Evolutionary conservation across 2,888 invertebrate species (phyloP).

Genomic region (Epistrophe eligans): DNA sequence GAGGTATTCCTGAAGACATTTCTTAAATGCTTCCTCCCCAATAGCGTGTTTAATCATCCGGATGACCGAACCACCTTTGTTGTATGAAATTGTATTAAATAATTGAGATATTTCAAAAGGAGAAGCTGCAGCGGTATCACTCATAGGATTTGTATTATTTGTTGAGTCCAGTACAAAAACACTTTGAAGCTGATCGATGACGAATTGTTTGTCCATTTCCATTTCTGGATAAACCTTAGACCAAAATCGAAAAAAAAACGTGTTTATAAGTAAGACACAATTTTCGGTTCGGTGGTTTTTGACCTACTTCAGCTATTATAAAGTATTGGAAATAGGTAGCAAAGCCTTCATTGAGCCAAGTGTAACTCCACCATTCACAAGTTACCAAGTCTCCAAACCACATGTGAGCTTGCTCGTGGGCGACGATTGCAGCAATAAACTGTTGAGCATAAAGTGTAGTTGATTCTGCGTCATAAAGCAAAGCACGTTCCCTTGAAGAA

Average conservation of each 20-base stretch:
- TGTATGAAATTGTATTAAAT: conserved; percentile 89
- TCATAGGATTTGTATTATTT: conserved; percentile 86
- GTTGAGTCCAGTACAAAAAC: conserved; percentile 87
- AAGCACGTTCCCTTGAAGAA: conserved; percentile 86
- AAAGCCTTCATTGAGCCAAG: conserved; percentile 88
- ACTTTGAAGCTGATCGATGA: conserved; percentile 88
- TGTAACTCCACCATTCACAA: conserved; percentile 85
- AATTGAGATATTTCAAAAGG: conserved; percentile 86
- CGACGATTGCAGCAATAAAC: conserved; percentile 86
- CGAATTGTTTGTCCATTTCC: conserved; percentile 89
- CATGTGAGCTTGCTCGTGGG: conserved; percentile 86
- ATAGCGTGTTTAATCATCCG: conserved; percentile 89
- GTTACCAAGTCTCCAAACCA: conserved; percentile 88
- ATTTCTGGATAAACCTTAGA: conserved; percentile 85
- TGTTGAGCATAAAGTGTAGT: conserved; percentile 87
- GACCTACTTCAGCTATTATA: conserved; percentile 83
- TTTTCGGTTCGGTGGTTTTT: not conserved
- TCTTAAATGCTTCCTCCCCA: conserved; percentile 85
- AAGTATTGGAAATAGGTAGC: conserved; percentile 90
- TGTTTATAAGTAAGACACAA: not conserved
- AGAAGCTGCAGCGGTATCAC: conserved; percentile 85
- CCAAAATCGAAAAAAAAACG: conserved; percentile 77
- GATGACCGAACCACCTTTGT: conserved; percentile 88
- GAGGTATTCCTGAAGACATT: conserved; percentile 86
- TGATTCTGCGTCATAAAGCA: conserved; percentile 87